A percentile compares a stretch with the other conserved stretches of the same genome.
Evolutionary conservation across 2,113 vertebrate species (phyloP).

Genomic region (Vidua macroura): DNA sequence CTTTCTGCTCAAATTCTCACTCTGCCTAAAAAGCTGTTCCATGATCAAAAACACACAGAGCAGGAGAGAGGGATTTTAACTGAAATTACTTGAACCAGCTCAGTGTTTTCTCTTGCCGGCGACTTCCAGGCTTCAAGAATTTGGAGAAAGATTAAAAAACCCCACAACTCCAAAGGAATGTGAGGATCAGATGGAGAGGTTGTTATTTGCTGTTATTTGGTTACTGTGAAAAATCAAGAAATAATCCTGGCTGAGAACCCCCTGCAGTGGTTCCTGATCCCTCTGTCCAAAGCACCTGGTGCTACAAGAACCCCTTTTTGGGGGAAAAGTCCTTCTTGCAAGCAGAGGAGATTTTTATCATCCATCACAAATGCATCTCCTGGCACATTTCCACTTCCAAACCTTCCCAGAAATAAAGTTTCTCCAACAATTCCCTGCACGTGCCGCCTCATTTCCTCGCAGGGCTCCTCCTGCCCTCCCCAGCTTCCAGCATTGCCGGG

Average conservation of each 20-base stretch:
- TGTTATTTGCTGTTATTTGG: neutral
- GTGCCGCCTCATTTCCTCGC: neutral
- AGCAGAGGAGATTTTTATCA: neutral
- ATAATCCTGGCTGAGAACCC: neutral
- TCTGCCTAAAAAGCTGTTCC: slow-evolving; percentile 16
- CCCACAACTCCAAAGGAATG: neutral
- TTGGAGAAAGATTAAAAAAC: neutral
- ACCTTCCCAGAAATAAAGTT: neutral
- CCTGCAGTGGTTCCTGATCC: neutral
- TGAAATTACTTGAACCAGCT: neutral
- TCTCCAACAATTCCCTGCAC: neutral
- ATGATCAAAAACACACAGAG: slow-evolving; percentile 21
- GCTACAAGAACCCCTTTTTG: neutral
- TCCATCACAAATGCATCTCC: neutral
- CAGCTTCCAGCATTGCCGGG: neutral
- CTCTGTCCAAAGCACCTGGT: neutral
- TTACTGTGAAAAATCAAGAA: neutral
- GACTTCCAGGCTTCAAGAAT: neutral
- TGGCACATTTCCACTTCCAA: neutral
- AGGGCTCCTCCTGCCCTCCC: neutral
- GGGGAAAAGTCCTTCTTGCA: neutral
- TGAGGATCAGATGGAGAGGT: neutral
- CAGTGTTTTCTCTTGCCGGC: neutral
- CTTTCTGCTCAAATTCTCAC: slow-evolving; percentile 39
- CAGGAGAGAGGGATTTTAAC: neutral